Base-by-base conservation (phyloP, 2,888 invertebrate genomes). In the Apamea monoglypha region DNA sequence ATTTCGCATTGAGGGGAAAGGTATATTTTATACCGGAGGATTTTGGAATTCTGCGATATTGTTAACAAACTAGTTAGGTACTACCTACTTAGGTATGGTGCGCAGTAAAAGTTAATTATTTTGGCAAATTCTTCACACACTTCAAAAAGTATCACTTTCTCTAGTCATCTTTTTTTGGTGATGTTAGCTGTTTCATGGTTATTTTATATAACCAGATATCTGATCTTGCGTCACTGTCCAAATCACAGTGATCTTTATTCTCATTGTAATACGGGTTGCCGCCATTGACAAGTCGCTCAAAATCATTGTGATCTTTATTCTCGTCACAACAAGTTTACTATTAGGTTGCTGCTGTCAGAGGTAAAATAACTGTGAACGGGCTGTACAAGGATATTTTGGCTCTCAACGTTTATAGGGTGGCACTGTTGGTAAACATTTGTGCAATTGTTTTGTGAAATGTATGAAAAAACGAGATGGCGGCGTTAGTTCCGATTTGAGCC, bases 31-130 rank as follows among this genome's bases (percentile, higher is more conserved):
- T 50, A 53, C 53, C 1, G 50, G 16, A n/a, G 21, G 70, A 84
- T 53, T 74, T 12, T 29, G 7, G n/a, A 64, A 70, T 69, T 72
- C 53, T 64, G 53, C 10, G n/a, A 81, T 77, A 81, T 76, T 66
- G 56, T 67, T 72, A 69, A 64, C 68, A 63, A 36, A 56, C 16
- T 56, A 50, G 47, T 16, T 21, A 50, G 47, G 47, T 21, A 76
- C 50, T 50, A 6, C 74, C 25, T 61, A 14, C 25, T 56, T 56
- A 10, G 8, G 25, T 40, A 68, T 8, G 29, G 50, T 68, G 7
- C 12, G 16, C 47, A 47, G 1, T 25, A 59, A 68, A 56, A 50
- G 21, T 21, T 32, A 44, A 59, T 21, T 21, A 32, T 47, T 59
- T 74, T n/a, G 2, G 12, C 25, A 73, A 53, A 73, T 29, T 53